These are phyloP conservation scores for Altica lythri DNA, from an alignment of 2,888 invertebrate genomes.

Conservation along the genomic window DNA sequence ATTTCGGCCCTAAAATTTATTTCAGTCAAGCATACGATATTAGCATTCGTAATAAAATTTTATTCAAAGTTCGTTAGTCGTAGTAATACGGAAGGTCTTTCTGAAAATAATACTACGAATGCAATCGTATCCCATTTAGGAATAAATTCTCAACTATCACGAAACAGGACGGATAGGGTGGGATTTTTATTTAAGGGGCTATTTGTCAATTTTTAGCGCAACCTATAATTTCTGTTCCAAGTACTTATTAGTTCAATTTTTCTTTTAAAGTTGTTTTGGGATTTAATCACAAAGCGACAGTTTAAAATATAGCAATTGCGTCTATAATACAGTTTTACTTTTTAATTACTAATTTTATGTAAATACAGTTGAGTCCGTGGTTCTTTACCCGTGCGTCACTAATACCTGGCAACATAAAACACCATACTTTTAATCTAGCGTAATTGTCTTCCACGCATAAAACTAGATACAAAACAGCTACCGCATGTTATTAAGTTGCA, in stretches of 20 bases:
- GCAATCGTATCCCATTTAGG: conserved; percentile 30
- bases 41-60: conserved; percentile 45
- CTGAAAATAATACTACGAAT: conserved; percentile 31
- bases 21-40: conserved; percentile 39
- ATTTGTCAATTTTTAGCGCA: conserved; percentile 32
- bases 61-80: conserved; percentile 33
- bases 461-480: too few relatives aligned
- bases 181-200: conserved; percentile 33
- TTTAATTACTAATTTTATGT: too few relatives aligned
- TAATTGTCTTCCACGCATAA: too few relatives aligned
- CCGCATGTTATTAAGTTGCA: too few relatives aligned
- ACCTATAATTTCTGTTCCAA: conserved; percentile 9
- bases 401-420: too few relatives aligned
- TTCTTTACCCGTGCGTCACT: too few relatives aligned
- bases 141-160: conserved; percentile 41
- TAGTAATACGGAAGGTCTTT: conserved; percentile 30
- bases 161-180: conserved; percentile 36
- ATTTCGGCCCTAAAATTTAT: conserved; percentile 36
- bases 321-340: too few relatives aligned
- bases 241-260: conserved; percentile 2
- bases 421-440: too few relatives aligned
- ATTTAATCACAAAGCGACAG: too few relatives aligned
- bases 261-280: conserved; percentile 5
- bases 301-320: too few relatives aligned
- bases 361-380: too few relatives aligned